Evolutionary conservation across 2,113 vertebrate species (phyloP).

Genomic region (Hiodon tergisus): DNA sequence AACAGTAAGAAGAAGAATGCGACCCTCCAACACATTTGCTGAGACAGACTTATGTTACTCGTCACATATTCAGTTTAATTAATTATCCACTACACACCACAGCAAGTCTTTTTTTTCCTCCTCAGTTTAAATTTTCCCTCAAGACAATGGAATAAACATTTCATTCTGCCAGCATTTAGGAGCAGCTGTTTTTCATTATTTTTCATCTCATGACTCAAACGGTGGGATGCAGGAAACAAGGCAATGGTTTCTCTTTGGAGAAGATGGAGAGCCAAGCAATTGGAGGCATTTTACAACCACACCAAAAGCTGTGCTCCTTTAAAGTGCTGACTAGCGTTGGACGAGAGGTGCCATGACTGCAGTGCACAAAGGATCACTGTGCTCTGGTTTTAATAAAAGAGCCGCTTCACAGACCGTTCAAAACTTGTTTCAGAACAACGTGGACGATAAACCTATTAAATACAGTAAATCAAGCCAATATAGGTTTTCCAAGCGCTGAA

Average conservation of each 20-base stretch:
- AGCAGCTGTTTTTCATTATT: constrained; percentile 20
- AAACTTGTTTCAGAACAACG: no score
- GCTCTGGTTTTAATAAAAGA: background rate
- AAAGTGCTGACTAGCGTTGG: background rate
- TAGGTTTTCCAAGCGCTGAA: no score
- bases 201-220: background rate
- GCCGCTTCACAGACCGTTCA: background rate
- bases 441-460: no score
- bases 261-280: background rate
- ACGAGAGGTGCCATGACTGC: background rate
- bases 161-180: background rate
- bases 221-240: background rate
- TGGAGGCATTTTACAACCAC: no score
- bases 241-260: background rate
- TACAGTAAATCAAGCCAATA: no score
- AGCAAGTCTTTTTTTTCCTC: background rate
- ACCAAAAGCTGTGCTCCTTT: background rate
- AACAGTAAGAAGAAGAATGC: no score
- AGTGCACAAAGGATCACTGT: background rate
- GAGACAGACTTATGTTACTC: background rate
- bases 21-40: no score
- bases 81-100: background rate
- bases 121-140: constrained; percentile 12
- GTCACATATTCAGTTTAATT: constrained; percentile 5
- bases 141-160: constrained; percentile 12